A percentile compares a stretch with the other conserved stretches of the same genome.
Evolutionary conservation across 2,888 invertebrate genomes (phyloP).

Genomic region (Meandrusa payeni): DNA sequence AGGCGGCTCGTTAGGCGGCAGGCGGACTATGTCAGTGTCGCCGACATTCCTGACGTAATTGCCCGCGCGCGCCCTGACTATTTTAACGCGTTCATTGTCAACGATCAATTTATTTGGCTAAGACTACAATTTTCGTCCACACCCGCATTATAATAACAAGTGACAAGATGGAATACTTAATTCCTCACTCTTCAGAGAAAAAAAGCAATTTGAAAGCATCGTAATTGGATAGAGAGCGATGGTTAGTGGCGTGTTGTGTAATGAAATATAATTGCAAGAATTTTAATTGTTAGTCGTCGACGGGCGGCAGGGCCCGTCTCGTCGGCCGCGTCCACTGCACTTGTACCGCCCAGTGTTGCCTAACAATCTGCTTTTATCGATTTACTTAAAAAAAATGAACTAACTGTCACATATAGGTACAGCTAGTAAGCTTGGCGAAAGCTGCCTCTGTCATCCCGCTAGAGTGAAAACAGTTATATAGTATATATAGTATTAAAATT

Average conservation of each 20-base stretch:
- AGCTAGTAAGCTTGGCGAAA: no score
- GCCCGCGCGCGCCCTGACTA: no score
- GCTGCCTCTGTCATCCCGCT: no score
- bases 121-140: neutral
- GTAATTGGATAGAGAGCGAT: constrained; percentile 37
- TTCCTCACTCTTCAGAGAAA: constrained; percentile 20
- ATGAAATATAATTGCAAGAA: constrained; percentile 56
- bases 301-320: constrained; percentile 37
- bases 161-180: neutral
- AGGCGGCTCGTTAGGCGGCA: constrained; percentile 9
- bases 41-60: constrained; percentile 13
- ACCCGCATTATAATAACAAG: neutral
- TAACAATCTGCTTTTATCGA: no score
- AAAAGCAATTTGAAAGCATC: constrained; percentile 11
- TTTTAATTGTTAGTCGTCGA: constrained; percentile 59
- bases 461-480: no score
- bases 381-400: no score
- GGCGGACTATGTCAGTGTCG: constrained; percentile 19
- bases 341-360: no score
- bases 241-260: constrained; percentile 50
- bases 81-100: no score
- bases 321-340: constrained; percentile 39
- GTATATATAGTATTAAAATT: no score
- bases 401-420: no score
- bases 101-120: constrained; percentile 11